Conservation (phyloP, 2,797 vertebrate genomes). For the Eospalax fontanierii region DNA sequence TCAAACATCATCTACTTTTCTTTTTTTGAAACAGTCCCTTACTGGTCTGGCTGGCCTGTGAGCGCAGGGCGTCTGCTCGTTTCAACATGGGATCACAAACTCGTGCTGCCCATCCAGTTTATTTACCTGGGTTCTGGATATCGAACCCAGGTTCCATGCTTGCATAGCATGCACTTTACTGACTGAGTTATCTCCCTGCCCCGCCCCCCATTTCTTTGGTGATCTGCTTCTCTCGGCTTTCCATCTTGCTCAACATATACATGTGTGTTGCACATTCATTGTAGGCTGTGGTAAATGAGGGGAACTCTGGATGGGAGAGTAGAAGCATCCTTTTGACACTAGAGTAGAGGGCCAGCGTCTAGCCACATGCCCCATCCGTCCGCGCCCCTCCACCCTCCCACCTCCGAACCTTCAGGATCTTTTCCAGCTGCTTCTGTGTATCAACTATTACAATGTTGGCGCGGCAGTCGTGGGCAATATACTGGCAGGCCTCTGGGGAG, state of each 20-base stretch:
- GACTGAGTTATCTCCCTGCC: no score
- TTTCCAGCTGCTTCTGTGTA: slow-evolving; percentile 93
- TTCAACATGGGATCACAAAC: no score
- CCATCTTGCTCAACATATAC: background rate
- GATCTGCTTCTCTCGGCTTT: background rate
- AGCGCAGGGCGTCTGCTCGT: no score
- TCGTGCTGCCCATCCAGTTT: no score
- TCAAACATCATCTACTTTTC: no score
- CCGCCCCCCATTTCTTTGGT: background rate
- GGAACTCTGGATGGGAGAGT: background rate
- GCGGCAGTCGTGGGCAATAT: slow-evolving; percentile 92
- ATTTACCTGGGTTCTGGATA: no score
- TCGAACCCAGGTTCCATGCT: no score
- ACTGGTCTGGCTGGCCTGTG: no score
- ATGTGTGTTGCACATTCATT: background rate
- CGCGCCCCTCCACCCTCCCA: no score
- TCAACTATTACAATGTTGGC: slow-evolving; percentile 94
- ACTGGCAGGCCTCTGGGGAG: slow-evolving; percentile 93
- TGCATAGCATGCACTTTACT: no score
- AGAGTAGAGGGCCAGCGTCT: background rate
- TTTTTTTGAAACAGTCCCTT: no score
- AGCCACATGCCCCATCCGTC: accelerated
- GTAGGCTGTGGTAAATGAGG: background rate
- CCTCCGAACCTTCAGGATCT: slow-evolving; percentile 92
- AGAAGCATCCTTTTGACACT: background rate